These are phyloP conservation scores for Pseudomyrmex sp. DNA, from an alignment of 1,140 invertebrate species.

Conservation along the genomic window DNA sequence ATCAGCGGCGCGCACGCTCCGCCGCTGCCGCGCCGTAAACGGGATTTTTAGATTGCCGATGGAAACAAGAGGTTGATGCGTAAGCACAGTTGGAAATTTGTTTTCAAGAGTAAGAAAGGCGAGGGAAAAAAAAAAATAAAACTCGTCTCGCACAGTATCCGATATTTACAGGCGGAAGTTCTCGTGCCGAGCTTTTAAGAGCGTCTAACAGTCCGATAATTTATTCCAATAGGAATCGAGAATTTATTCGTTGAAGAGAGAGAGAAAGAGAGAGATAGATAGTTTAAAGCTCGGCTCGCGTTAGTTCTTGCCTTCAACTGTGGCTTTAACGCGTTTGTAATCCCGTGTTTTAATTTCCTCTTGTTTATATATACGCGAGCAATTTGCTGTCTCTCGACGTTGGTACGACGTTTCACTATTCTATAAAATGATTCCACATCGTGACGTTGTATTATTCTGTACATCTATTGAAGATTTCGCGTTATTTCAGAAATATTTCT, in stretches of 20 bases:
- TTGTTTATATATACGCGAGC: not conserved
- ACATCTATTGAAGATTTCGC: too few species aligned
- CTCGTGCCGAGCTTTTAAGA: slow-evolving; percentile 39
- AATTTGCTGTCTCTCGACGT: too few species aligned
- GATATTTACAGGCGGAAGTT: slow-evolving; percentile 54
- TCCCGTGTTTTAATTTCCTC: slow-evolving; percentile 36
- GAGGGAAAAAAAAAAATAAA: slow-evolving; percentile 23
- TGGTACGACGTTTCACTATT: too few species aligned
- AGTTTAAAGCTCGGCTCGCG: slow-evolving; percentile 20
- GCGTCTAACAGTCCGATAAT: slow-evolving; percentile 50
- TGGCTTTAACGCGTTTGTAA: slow-evolving; percentile 27
- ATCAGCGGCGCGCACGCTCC: slow-evolving; percentile 17
- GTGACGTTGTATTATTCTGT: not conserved
- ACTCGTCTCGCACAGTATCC: slow-evolving; percentile 43
- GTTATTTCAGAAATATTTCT: not conserved
- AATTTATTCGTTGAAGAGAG: slow-evolving; percentile 32
- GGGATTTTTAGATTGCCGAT: slow-evolving; percentile 55
- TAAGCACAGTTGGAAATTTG: slow-evolving; percentile 54
- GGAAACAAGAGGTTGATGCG: slow-evolving; percentile 51
- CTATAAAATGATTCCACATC: slow-evolving; percentile 13
- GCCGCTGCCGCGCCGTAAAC: not conserved
- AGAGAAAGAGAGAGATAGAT: too few species aligned
- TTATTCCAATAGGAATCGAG: slow-evolving; percentile 54
- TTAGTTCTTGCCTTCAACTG: slow-evolving; percentile 30
- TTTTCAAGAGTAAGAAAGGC: slow-evolving; percentile 7